These are phyloP conservation scores for Spondyliosoma cantharus DNA, from an alignment of 2,797 vertebrate genomes.

Conservation along the genomic window DNA sequence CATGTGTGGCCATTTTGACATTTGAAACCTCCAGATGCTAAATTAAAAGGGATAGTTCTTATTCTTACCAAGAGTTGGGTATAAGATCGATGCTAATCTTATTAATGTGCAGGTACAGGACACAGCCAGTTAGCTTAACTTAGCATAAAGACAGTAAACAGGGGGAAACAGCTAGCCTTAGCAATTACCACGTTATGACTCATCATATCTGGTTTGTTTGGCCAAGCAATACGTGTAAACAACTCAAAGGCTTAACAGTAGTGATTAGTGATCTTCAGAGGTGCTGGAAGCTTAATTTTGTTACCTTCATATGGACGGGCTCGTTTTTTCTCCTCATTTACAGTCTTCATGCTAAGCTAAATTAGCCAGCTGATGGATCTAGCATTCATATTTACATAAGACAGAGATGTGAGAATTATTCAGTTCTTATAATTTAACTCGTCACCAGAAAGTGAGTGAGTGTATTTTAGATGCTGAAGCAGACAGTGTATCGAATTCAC, in stretches of 20 bases:
- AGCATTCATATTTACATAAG: too few relatives aligned
- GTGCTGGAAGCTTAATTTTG: too few relatives aligned
- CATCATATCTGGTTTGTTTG: background rate
- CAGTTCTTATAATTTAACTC: background rate
- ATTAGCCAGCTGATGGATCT: background rate
- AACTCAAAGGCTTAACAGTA: background rate
- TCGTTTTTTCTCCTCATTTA: background rate
- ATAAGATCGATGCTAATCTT: background rate
- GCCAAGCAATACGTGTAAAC: background rate
- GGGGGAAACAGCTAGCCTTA: too few relatives aligned
- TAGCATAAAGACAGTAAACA: too few relatives aligned
- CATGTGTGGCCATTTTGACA: background rate
- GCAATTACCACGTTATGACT: background rate
- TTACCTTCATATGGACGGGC: too few relatives aligned
- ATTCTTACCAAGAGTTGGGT: background rate
- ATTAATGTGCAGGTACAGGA: background rate
- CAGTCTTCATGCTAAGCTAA: constrained; percentile 13
- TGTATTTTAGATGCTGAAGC: background rate
- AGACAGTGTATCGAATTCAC: background rate
- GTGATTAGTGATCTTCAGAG: background rate
- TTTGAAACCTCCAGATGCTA: background rate
- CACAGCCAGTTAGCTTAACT: background rate
- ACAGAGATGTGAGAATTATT: background rate
- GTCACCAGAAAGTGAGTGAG: background rate
- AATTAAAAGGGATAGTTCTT: background rate